Base-by-base conservation (phyloP, 2,888 invertebrate species). In the Philereme vetulata region DNA sequence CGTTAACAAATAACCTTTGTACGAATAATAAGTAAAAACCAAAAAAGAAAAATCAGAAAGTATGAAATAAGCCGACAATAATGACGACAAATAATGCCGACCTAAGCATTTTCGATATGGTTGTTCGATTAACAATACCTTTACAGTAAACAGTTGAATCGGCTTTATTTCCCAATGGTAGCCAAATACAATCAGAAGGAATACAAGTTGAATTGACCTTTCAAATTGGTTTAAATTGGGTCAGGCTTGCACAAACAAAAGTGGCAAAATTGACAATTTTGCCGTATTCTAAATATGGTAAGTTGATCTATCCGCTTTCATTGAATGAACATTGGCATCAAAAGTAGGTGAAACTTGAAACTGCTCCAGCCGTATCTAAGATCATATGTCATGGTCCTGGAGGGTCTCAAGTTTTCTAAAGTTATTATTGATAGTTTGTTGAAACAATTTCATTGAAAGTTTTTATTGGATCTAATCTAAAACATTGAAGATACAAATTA, bases 191-290 rank as follows among this genome's bases (percentile, higher is more conserved):
- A 86, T 87, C 81, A 82, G 79, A 84, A 86, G 86, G 80, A 86
- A 81, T 85, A 83, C 85, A 85, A 84, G 82, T 86, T 75, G 81
- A 82, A 88, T 87, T 86, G 86, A 82, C 84, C 79, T 86, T 87
- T 86, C 81, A 84, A 86, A 87, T 87, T 84, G 84, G 75, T 81
- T 84, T 80, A 85, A 89, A 88, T 87, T 85, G 86, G 89, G 86
- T 88, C 88, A 82, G 80, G 78, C 80, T 82, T 84, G 79, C 78
- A 82, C 85, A 89, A 89, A 88, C 85, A 88, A 82, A 82, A 81
- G 74, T 80, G 76, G 73, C 75, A 73, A 80, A 82, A 82, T 78
- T 78, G 85, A 83, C 78, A 80, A 85, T 77, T 77, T 70, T 73
- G 67, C 71, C 65, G 72, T 72, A 76, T 75, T 72, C 71, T 70